Evolutionary conservation across 2,113 vertebrate genomes (phyloP).

Genomic region (Jacana jacana): DNA sequence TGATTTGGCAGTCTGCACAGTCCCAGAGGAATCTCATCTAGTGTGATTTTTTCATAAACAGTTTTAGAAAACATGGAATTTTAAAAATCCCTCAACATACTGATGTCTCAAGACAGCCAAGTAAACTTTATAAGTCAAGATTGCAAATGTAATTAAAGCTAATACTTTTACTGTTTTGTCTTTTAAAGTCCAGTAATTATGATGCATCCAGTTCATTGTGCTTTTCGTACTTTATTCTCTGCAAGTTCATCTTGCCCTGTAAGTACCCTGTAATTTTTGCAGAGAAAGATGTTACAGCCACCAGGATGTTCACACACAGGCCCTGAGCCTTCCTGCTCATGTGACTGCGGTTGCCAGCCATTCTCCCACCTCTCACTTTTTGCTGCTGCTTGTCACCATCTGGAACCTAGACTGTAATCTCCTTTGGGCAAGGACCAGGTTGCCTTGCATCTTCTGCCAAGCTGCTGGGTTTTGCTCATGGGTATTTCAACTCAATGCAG

Average conservation of each 20-base stretch:
- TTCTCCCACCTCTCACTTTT: neutral
- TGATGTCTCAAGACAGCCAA: neutral
- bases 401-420: neutral
- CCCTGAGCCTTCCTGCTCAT: neutral
- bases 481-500: neutral
- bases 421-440: neutral
- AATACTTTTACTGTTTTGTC: neutral
- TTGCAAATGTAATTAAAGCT: neutral
- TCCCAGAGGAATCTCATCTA: neutral
- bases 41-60: neutral
- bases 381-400: neutral
- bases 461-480: accelerated
- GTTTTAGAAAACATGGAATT: neutral
- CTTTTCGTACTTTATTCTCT: neutral
- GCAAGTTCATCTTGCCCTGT: neutral
- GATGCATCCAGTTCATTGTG: neutral
- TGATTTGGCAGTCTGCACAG: slow-evolving; percentile 4
- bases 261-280: neutral
- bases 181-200: neutral
- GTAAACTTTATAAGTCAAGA: neutral
- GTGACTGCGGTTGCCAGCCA: neutral
- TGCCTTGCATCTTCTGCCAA: neutral
- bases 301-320: neutral
- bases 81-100: neutral
- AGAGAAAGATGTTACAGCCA: neutral